Evolutionary conservation across 2,888 invertebrate species (phyloP).

Genomic region (Cybosia mesomella): DNA sequence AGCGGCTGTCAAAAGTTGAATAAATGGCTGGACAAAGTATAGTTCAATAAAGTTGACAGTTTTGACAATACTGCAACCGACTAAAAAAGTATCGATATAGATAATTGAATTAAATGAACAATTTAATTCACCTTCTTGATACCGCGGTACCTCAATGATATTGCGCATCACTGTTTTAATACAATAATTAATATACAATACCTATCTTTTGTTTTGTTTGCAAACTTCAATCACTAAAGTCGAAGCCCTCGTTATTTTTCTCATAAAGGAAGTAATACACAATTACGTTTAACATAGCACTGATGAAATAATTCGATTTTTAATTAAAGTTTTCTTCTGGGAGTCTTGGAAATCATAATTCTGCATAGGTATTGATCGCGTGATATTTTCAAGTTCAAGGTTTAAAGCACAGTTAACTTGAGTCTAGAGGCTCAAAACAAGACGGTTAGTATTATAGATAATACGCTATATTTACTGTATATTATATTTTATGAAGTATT

Average conservation of each 20-base stretch:
- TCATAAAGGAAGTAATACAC: background rate
- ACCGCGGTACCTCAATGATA: no score
- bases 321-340: constrained; percentile 7
- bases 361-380: constrained; percentile 31
- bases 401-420: constrained; percentile 26
- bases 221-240: constrained; percentile 33
- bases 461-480: background rate
- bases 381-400: constrained; percentile 69
- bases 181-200: no score
- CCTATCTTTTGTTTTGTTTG: constrained; percentile 31
- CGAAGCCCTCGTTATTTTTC: background rate
- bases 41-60: no score
- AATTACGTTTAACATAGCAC: constrained; percentile 9
- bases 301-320: constrained; percentile 12
- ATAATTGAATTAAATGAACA: no score
- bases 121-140: no score
- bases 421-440: constrained; percentile 8
- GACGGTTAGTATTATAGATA: constrained; percentile 14
- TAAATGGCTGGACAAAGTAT: no score
- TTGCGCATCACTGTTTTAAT: no score
- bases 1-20: no score
- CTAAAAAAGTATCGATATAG: no score
- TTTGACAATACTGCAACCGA: no score
- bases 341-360: constrained; percentile 5
- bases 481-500: background rate